Evolutionary conservation across 2,888 invertebrate species (phyloP), one percentile per base, ranked within the genome.

Genomic region (Drosophila affinis): DNA sequence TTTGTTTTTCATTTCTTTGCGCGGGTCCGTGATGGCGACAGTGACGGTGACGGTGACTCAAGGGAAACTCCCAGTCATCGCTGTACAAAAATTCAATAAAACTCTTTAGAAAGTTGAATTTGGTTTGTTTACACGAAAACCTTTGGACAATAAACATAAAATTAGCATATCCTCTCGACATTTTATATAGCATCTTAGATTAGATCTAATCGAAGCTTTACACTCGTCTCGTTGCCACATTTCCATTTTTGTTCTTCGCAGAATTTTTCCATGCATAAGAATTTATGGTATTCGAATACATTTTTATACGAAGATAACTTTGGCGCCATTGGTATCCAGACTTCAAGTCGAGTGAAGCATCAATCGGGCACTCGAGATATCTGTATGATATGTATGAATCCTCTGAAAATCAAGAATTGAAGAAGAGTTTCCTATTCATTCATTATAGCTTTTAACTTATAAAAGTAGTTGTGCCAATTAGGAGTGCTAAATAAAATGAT

Each of bases 191-290:
- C 61, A 61, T 62, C 76, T 76, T 52, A 83, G 81, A 81, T 81
- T 78, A 81, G 81, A 81, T 81, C 63, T 81, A 78, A 83, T 75
- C 74, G 69, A 64, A 71, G 46, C 67, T 62, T 67, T 75, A 24
- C 27, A 48, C 10, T 27, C 49, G 9, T n/a, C 10, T 27, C 49
- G 9, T 9, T 24, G 27, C 9, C 21, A 51, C 39, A 39, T 39
- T 9, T 27, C 49, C n/a, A 27, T n/a, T 39, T 14, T 14, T n/a
- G 39, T n/a, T 39, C n/a, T 7, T n/a, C 39, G 39, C 39, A 6
- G 39, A n/a, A 27, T 51, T 27, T 51, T 27, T 51, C 27, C 24
- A 51, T 51, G n/a, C 49, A n/a, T 51, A 24, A 3, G 39, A n/a
- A 39, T n/a, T n/a, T 7, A 39, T 2, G n/a, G 39, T 39, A 39